Evolutionary conservation across 2,113 vertebrate species (phyloP), one percentile per base, ranked within the genome.

Genomic region (Aegithalos caudatus): DNA sequence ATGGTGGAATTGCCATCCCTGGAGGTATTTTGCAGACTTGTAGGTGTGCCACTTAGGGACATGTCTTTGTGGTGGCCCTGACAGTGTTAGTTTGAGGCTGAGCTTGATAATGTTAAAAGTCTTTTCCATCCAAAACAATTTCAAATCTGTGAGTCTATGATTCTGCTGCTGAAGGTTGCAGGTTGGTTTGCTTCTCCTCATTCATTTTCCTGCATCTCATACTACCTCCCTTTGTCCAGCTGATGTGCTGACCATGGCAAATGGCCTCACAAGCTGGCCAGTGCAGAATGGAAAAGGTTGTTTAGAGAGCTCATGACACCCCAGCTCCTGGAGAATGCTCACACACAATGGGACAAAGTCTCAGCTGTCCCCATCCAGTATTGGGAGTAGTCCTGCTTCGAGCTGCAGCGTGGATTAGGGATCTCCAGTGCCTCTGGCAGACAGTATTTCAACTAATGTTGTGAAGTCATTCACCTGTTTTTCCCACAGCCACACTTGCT

Each of bases 351-450:
- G 33, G 53, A 53, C 18, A 65, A 86, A 90, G 53, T 17, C 33
- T 71, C 45, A 60, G 50, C 64, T 73, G 38, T 61, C 7, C 82
- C 45, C 16, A 25, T 4, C 16, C 0, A 0, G 18, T 1, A 0
- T 2, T 38, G 18, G 31, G 18, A 47, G 28, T 28, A 33, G 51
- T 33, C 44, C 72, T 81, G 50, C 54, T 86, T 66, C 0, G 0
- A 67, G 42, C 11, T 58, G 35, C 51, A 81, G 35, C 0, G 0
- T 40, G 47, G 25, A 44, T 45, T 22, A 37, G 25, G 42, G 14
- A 83, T 23, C 31, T 70, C n/a, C 45, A 78, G 35, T 6, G 4
- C 11, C 44, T 69, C 56, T 71, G 37, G 23, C 1, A 2, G 65
- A 66, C 33, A 62, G 27, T 24, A 53, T 50, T 70, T 81, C 33